Evolutionary conservation across 2,888 invertebrate species (phyloP).

Genomic region (Sminthurinus aureus): DNA sequence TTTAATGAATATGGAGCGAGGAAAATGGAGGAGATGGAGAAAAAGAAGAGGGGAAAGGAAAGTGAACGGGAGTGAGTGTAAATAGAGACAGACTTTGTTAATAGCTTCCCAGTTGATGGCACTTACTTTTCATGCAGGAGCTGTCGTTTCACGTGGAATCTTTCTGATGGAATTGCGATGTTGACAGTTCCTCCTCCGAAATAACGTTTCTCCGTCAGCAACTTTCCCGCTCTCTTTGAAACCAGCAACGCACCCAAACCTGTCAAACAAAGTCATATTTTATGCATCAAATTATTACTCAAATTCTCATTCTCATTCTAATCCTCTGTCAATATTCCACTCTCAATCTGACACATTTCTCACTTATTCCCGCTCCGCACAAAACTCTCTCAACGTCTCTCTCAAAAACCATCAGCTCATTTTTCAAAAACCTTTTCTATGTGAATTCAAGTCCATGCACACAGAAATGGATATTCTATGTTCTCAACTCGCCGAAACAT

Average conservation of each 20-base stretch:
- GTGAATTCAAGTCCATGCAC: no score
- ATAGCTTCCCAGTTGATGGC: neutral
- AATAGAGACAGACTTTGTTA: no score
- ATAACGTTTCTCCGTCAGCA: constrained; percentile 74
- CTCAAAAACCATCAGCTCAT: neutral
- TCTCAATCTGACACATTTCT: no score
- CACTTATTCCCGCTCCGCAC: neutral
- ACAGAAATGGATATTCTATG: no score
- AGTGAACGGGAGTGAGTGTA: neutral
- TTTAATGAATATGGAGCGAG: neutral
- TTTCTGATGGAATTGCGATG: constrained; percentile 76
- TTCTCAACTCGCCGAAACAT: no score
- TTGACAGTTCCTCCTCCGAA: constrained; percentile 96
- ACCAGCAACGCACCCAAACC: constrained; percentile 87
- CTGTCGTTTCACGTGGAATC: constrained; percentile 75
- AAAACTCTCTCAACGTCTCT: no score
- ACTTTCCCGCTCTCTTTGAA: constrained; percentile 70
- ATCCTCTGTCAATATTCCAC: neutral
- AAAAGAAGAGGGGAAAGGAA: constrained; percentile 6
- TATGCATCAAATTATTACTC: neutral
- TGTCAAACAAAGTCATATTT: neutral
- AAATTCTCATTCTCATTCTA: neutral
- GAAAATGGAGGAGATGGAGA: neutral
- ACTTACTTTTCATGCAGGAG: constrained; percentile 76
- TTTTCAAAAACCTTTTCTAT: neutral